These are phyloP conservation scores for Melanostigma gelatinosum DNA, from an alignment of 2,113 vertebrate genomes.

Conservation along the genomic window DNA sequence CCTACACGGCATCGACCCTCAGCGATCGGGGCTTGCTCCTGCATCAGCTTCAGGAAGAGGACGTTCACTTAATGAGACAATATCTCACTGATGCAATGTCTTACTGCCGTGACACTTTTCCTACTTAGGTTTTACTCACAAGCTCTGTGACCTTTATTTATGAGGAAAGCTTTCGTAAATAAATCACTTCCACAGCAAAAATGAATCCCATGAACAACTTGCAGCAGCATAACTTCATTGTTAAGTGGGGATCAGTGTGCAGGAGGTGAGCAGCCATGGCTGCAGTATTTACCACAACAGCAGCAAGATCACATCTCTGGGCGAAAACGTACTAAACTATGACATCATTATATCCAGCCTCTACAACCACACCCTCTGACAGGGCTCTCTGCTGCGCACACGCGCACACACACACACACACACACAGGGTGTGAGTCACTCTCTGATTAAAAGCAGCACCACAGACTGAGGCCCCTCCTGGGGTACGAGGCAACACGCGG, in stretches of 20 bases:
- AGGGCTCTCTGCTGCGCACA: constrained; percentile 38
- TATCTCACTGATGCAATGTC: neutral
- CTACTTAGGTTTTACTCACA: neutral
- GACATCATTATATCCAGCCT: constrained; percentile 36
- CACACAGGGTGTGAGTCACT: neutral
- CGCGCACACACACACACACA: constrained; percentile 21
- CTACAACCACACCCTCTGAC: constrained; percentile 33
- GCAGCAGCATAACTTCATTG: neutral
- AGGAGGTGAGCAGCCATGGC: neutral
- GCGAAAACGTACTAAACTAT: constrained; percentile 5
- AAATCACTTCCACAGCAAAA: neutral
- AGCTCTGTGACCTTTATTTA: neutral
- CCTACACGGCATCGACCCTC: too few species aligned
- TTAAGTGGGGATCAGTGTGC: neutral
- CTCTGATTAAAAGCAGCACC: constrained; percentile 30
- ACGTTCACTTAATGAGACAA: neutral
- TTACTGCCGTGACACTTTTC: neutral
- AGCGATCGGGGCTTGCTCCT: too few species aligned
- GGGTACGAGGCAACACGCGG: neutral
- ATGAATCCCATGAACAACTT: neutral
- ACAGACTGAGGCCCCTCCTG: neutral
- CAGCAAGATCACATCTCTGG: neutral
- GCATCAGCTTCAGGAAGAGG: neutral
- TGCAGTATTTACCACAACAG: neutral
- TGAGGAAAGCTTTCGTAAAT: neutral